Evolutionary conservation across 1,140 invertebrate genomes (phyloP), one percentile per base, ranked within the genome.

Genomic region (Triops cancriformis): DNA sequence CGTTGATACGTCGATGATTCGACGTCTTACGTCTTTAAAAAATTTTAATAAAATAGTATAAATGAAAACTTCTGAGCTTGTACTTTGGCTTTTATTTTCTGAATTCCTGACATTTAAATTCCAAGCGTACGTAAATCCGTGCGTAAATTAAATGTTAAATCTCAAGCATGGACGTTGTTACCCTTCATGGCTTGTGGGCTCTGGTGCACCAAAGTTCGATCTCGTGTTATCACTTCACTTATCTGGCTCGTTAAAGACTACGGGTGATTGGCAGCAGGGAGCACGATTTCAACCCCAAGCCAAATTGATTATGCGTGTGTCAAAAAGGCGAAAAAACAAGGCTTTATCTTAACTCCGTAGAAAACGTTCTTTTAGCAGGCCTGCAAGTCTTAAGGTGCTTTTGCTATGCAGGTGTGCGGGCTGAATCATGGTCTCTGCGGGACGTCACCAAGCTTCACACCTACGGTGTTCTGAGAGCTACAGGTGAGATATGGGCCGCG

Each of bases 391-490:
- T 64, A 23, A 64, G 51, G 23, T 64, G 51, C 51, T 18, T 18
- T 23, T 18, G 14, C 51, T 64, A 64, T 64, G 51, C 51, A 64
- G 51, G 51, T 64, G 51, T 64, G 51, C 23, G 51, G 51, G 51
- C 51, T 64, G 51, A 64, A 64, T 64, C 51, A 64, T 64, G 51
- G 51, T 64, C 51, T 18, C 51, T 64, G 51, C 51, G 51, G 51
- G 51, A 64, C 51, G 51, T 64, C 51, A 64, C 51, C 51, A 64
- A 64, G 51, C 51, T 64, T 64, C 51, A 64, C 51, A 64, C 51
- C 51, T 64, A 64, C 51, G 51, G 51, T 64, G 51, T 18, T 64
- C 51, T 37, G 51, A 64, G 51, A 64, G 51, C 51, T 64, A 64
- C 51, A 64, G 51, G 51, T 64, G 51, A 64, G 23, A 64, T 64